A percentile compares a stretch with the other conserved stretches of the same genome.
Conservation (phyloP, 2,113 vertebrate genomes). For the Crotophaga sulcirostris region DNA sequence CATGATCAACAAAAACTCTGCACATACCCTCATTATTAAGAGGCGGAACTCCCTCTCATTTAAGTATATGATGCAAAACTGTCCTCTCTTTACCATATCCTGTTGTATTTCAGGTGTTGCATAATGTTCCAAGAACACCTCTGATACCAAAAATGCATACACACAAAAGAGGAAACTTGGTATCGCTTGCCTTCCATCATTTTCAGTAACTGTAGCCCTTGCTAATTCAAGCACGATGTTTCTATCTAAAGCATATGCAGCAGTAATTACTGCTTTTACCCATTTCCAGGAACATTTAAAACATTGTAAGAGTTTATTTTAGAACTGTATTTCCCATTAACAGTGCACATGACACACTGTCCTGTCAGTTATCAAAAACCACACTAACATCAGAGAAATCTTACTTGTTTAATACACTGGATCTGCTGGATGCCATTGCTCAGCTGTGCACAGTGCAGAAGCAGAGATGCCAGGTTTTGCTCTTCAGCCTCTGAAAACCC, state of each 20-base stretch:
- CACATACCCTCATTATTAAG: not conserved
- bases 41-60: not conserved
- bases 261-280: not conserved
- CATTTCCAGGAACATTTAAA: not conserved
- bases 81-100: not conserved
- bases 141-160: not conserved
- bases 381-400: not conserved
- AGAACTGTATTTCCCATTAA: not conserved
- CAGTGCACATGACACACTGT: not conserved
- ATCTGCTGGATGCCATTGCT: slow-evolving; percentile 89
- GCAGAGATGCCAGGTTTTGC: slow-evolving; percentile 78
- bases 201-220: not conserved
- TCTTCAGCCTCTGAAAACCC: slow-evolving; percentile 75
- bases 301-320: not conserved
- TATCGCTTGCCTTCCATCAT: not conserved
- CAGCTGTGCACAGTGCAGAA: slow-evolving; percentile 81
- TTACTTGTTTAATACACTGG: slow-evolving; percentile 87
- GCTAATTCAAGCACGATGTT: not conserved
- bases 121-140: not conserved
- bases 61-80: not conserved
- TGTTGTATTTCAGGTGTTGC: not conserved
- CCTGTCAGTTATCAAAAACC: not conserved
- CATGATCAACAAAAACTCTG: not conserved
- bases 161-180: not conserved
- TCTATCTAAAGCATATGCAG: rapidly evolving